Evolutionary conservation across 2,888 invertebrate genomes (phyloP), one percentile per base, ranked within the genome.

Genomic region (Chydorus sphaericus): DNA sequence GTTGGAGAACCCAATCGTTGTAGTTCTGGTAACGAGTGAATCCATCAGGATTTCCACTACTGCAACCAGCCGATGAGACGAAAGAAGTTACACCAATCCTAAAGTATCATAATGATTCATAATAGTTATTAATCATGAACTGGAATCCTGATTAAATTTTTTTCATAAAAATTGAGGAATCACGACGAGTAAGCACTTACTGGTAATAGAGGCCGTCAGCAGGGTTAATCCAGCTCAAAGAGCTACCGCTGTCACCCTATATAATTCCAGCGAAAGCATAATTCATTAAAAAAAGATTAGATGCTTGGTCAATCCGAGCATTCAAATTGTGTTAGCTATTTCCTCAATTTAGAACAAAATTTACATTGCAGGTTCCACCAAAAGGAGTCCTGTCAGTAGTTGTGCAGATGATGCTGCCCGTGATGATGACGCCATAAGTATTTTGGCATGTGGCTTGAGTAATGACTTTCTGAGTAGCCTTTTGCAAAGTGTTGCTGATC

Each of bases 11-110:
- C 69, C 69, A 72, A 23, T 63, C 60, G 11, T 67, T 54, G 61
- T 63, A 70, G 16, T 64, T 62, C 33, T 68, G 66, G 31, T 71
- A 64, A 59, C 71, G 65, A 16, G 69, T 63, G 61, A 66, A 72
- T 31, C 66, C 72, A 16, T 68, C 68, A 3, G 71, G 71, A 14
- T 63, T 59, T 1, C 68, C 67, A 14, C 56, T 58, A 56, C 65
- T 62, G 59, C 72, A 71, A 16, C 71, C 70, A 26, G 61, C 61
- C 14, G 57, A 48, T 3, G 69, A 62, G 3, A 64, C 63, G 63
- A 71, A 72, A 7, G 69, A 70, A 37, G 67, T 65, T 29, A 67
- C 60, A 16, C 67, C 67, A 20, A 66, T 60, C 62, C n/a, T n/a
- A n/a, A n/a, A n/a, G n/a, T n/a, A n/a, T n/a, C n/a, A n/a, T n/a